phyloP scores from a whole-genome alignment of 2,888 invertebrate species.

The Teinopalpus imperialis region DNA sequence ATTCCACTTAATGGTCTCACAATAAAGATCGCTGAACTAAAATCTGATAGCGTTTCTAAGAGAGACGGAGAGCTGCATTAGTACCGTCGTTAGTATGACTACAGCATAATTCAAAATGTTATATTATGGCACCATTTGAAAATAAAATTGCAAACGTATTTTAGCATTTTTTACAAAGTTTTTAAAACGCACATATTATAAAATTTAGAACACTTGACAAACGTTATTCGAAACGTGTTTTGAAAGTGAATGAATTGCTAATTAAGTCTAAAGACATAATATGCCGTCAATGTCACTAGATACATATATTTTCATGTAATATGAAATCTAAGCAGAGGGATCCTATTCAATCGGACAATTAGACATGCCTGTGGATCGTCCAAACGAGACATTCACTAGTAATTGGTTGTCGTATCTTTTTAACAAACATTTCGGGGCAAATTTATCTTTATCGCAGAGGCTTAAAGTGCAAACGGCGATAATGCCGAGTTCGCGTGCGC shows the following conservation, averaged over 20 bases:
- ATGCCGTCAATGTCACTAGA: constrained; percentile 40
- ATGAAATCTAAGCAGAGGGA: constrained; percentile 66
- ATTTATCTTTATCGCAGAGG: constrained; percentile 41
- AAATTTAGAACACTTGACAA: too few species aligned
- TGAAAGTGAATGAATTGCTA: constrained; percentile 5
- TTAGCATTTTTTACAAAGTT: too few species aligned
- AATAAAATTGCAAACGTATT: too few species aligned
- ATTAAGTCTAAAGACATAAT: too few species aligned
- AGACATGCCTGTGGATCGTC: constrained; percentile 75
- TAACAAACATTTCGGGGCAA: constrained; percentile 46
- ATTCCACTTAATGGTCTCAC: background rate
- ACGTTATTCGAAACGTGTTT: too few species aligned
- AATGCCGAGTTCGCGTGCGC: constrained; percentile 13
- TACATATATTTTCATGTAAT: constrained; percentile 58
- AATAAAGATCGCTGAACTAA: too few species aligned
- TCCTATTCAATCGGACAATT: constrained; percentile 66
- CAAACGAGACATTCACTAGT: constrained; percentile 72
- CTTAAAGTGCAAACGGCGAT: constrained; percentile 39
- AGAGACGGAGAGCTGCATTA: too few species aligned
- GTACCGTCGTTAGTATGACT: too few species aligned
- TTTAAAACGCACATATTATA: too few species aligned
- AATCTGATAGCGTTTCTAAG: too few species aligned
- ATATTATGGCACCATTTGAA: too few species aligned
- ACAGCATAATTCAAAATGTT: too few species aligned
- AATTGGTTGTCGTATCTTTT: constrained; percentile 67